Base-by-base conservation (phyloP, 2,113 vertebrate species). In the Raja brachyura region DNA sequence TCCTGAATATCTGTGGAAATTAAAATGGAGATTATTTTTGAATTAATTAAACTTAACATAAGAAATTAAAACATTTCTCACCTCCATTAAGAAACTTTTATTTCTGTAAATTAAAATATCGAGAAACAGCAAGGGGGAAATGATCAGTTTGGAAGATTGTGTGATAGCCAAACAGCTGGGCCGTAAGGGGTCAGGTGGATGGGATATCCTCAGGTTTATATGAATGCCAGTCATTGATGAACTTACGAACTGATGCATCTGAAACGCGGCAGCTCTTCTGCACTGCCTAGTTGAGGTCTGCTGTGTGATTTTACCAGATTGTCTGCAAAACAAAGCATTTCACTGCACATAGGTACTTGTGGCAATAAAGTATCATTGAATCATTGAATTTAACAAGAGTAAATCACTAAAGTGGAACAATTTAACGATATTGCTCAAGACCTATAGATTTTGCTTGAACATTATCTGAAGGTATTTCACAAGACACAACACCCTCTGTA, bases 131-230 rank as follows among this genome's bases (percentile, higher is more conserved):
- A 48, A 48, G 39, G 39, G 39, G 39, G 39, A 48, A 48, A 3
- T 48, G 0, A 48, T 48, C 39, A 48, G 39, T 48, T 48, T 48
- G 39, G 39, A 48, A 48, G 39, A 48, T 48, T 93, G 79, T 93
- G 93, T 31, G 93, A 16, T 68, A 70, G 63, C n/a, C 93, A 59
- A 0, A 93, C 73, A 92, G 88, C 93, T 20, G 54, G 90, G 56
- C 77, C 93, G 81, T 73, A 88, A 16, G 28, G 9, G 94, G 93
- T 93, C 0, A 2, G 68, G 39, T 93, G 56, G 81, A 94, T 83
- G 93, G 95, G 94, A 94, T 3, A 93, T 94, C 94, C 95, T 93
- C 95, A 94, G 74, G 93, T 61, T 93, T 54, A 93, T 75, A 31
- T 73, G 93, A 94, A 74, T 94, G 81, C 93, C 94, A 48, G 39